Base-by-base conservation (phyloP, 1,140 invertebrate species). In the Glossosoma conforme region DNA sequence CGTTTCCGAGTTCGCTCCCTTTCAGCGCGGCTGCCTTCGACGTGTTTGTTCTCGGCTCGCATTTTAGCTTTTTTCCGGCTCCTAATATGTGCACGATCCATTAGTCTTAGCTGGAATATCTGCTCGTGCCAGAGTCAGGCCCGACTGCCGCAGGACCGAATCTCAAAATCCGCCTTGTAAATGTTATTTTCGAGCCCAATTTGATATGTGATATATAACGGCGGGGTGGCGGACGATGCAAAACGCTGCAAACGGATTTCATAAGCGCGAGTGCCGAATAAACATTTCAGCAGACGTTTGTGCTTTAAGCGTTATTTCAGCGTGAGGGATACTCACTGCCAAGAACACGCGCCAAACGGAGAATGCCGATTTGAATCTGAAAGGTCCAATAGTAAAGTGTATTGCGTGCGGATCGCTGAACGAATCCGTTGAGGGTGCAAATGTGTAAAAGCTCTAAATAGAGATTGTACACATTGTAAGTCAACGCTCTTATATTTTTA, bases 111-210 rank as follows among this genome's bases (percentile, higher is more conserved):
- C 42, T 53, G 38, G 54, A 53, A 58, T 54, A 46, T 54, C 50
- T 58, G 48, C 37, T 50, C 44, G 46, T 58, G 56, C 55, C 46
- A 57, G 32, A 48, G 54, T 56, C 54, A 56, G 47, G 17, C 8
- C 25, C 15, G 56, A 58, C 51, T 58, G 56, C 42, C 54, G 17
- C 8, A 18, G 25, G 56, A 58, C 51, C 54, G 56, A 36, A 53
- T 25, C 45, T 45, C 32, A 53, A 58, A 58, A 58, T 58, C 56
- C 44, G 44, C 19, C 43, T 45, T 43, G 43, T 43, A 54, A 54
- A 52, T 52, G 56, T 53, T 57, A 54, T 54, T 58, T 51, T 58
- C 44, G 52, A 54, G 56, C 56, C 56, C 56, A 58, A 58, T 58
- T 58, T 58, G 56, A 58, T 54, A 52, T 54, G 56, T 54, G 56